Conservation (phyloP, 2,888 invertebrate genomes). For the Meliscaeva auricollis region DNA sequence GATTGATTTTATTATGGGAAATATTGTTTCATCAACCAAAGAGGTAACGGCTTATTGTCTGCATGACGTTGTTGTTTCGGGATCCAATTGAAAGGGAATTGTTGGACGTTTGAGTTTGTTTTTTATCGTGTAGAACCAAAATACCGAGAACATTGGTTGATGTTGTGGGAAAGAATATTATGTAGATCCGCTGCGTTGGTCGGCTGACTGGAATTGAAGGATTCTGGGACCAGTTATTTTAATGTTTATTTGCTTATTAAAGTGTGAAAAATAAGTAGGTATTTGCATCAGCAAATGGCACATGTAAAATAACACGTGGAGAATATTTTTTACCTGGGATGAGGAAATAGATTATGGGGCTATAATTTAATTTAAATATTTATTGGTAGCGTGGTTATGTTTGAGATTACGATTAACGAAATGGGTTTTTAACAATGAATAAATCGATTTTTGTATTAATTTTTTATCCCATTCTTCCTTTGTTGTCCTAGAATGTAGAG, state of each 20-base stretch:
- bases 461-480: too few species aligned
- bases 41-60: conserved; percentile 64
- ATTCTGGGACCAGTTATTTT: conserved; percentile 48
- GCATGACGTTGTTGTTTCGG: conserved; percentile 52
- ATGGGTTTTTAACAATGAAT: not conserved
- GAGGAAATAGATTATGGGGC: conserved; percentile 8
- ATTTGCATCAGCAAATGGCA: conserved; percentile 43
- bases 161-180: conserved; percentile 3
- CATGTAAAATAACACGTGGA: not conserved
- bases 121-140: conserved; percentile 32
- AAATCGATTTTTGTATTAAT: not conserved
- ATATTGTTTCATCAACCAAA: conserved; percentile 70
- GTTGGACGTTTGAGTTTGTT: conserved; percentile 45
- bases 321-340: conserved; percentile 13
- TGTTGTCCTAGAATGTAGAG: too few species aligned
- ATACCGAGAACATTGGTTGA: conserved; percentile 9
- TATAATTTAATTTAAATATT: conserved; percentile 64
- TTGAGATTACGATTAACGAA: not conserved
- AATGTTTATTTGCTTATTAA: conserved; percentile 74
- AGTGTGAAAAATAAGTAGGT: conserved; percentile 63
- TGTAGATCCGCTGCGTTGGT: not conserved
- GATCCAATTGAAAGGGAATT: conserved; percentile 61
- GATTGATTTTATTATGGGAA: conserved; percentile 76
- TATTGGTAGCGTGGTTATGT: conserved; percentile 12
- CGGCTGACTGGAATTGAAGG: not conserved